Percentiles rank a stretch among this genome's conserved stretches.
Evolutionary conservation across 2,888 invertebrate genomes (phyloP).

Genomic region (Pyrgus malvae): DNA sequence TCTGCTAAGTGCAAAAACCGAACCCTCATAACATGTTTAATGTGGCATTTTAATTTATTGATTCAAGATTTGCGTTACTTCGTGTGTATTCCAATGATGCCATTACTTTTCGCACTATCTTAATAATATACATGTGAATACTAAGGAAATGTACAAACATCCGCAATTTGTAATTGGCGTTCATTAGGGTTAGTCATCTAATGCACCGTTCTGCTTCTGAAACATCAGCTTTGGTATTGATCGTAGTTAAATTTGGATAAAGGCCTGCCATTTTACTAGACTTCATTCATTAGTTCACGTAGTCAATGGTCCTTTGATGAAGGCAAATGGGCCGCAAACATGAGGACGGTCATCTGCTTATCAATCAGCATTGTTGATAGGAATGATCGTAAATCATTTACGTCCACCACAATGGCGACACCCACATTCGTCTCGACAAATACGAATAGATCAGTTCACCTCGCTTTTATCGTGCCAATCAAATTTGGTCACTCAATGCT

Average conservation of each 20-base stretch:
- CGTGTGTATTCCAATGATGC: not conserved
- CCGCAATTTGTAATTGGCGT: not conserved
- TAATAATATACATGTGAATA: not conserved
- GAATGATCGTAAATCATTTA: conserved; percentile 55
- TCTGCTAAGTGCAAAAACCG: conserved; percentile 20
- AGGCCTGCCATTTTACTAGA: conserved; percentile 28
- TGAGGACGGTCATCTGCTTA: conserved; percentile 54
- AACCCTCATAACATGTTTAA: conserved; percentile 1
- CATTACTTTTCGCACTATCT: not conserved
- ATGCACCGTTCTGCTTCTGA: conserved; percentile 12
- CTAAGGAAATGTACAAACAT: conserved; percentile 8
- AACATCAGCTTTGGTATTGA: conserved; percentile 26
- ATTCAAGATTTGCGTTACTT: not conserved
- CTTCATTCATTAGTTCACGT: conserved; percentile 42
- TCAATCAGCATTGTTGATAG: conserved; percentile 56
- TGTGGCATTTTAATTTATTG: conserved; percentile 12
- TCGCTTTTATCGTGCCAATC: conserved; percentile 49
- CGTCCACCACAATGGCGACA: conserved; percentile 50
- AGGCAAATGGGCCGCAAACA: conserved; percentile 61
- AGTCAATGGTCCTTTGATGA: conserved; percentile 61
- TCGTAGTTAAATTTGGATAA: conserved; percentile 20
- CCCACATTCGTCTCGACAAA: conserved; percentile 53
- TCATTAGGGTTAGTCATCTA: conserved; percentile 17
- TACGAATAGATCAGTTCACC: conserved; percentile 47
- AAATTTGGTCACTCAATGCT: conserved; percentile 35